Base-by-base conservation (phyloP, 37 sponge, comb jelly and placozoan species). In the Geodia barretti region DNA sequence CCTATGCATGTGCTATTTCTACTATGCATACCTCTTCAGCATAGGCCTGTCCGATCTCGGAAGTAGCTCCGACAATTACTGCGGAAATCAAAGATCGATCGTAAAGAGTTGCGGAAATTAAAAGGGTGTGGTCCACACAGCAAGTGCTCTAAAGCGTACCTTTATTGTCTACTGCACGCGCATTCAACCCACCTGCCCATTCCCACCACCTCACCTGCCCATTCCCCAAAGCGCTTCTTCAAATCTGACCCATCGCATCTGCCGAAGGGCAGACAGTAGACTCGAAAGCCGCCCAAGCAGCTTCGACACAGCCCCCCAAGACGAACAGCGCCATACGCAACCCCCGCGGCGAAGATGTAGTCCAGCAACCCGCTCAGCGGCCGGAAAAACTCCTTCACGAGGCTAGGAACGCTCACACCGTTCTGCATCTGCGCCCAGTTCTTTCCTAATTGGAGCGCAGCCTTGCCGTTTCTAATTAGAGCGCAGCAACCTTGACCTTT, bases 1-100 rank as follows among this genome's bases (percentile, higher is more conserved):
- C n/a, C n/a, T n/a, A n/a, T n/a, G n/a, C n/a, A n/a, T n/a, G n/a
- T n/a, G n/a, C n/a, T n/a, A n/a, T n/a, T n/a, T n/a, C n/a, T n/a
- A n/a, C n/a, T n/a, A n/a, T n/a, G n/a, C n/a, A n/a, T 28, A 92
- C 92, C 73, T 88, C 93, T 25, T 88, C 72, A 54, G 93, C 93
- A 86, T 86, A 88, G 14, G 93, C 93, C 39, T 75, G 58, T n/a
- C 93, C 93, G 11, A 93, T 68, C 11, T 64, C 72, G 23, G 93
- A 83, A 17, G 93, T 93, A 5, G 83, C 93, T 60, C 93, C 89
- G 33, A 85, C 79, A 75, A 93, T 85, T 3, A 93, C 90, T 75
- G 58, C 42, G 37, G 21, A 41, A 40, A 33, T 60, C 37, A 11
- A 39, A 19, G 25, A 8, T 28, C 23, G 21, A 32, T 38, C 25